Base-by-base conservation (phyloP, 1,140 invertebrate species). In the Drosophila novamexicana region DNA sequence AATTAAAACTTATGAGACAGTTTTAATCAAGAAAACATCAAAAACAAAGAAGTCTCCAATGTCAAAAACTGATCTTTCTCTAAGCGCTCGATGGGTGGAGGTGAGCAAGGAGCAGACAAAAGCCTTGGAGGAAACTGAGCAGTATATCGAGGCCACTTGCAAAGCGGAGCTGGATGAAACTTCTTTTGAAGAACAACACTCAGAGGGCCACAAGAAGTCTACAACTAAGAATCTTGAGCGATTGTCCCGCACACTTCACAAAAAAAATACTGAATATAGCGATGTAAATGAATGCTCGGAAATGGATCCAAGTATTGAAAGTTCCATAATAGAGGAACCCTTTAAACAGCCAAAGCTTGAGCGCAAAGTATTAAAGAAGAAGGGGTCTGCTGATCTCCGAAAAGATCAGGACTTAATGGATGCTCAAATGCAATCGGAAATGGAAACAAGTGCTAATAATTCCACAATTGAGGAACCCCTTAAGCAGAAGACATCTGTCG, bases 21-120 rank as follows among this genome's bases (percentile, higher is more conserved):
- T 9, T 1, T 36, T n/a, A 3, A 40, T 42, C 10, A 47, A 22
- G 12, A 56, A 58, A 34, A 14, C 18, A 7, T 14, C 53, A 8
- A 45, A 53, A 29, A 8, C 8, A 0, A 65, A 44, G 1, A 53
- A 6, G 6, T 3, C n/a, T 3, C 50, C 45, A 7, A 18, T 16
- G 7, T 56, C 65, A 0, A 75, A 50, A n/a, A 12, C 32, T 1
- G 66, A 85, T 36, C 29, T 81, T 1, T 40, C 7, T 9, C 47
- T 86, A 12, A 66, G 75, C n/a, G 82, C 82, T 10, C 83, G 79
- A 2, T 86, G 82, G 82, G 79, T 86, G 2, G 58, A 88, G 44
- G 76, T 86, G 1, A 77, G 70, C 9, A 74, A 70, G 14, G 18
- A 56, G 34, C 82, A 86, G 50, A 14, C 37, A 4, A 42, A 53